Base-by-base conservation (phyloP, 2,888 invertebrate species). In the Stenotaenia linearis region DNA sequence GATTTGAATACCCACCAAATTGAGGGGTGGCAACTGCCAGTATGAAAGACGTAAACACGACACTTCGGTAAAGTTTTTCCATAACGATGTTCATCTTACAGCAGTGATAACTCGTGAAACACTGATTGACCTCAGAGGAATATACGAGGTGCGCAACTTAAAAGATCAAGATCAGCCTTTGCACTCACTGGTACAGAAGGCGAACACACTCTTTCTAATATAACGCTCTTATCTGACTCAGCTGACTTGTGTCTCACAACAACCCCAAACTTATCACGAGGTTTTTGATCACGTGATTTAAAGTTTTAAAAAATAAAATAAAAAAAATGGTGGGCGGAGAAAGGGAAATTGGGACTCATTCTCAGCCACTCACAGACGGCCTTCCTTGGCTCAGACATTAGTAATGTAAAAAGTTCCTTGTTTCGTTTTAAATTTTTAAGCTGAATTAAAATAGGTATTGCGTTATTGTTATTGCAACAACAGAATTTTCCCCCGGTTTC, bases 151-250 rank as follows among this genome's bases (percentile, higher is more conserved):
- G 28, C 28, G 10, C 69, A 28, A 28, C 28, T 69, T 23, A 28
- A 69, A 28, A 28, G 56, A 69, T 69, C 69, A 69, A 69, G 69
- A 69, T 69, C 15, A 69, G 40, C 37, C 76, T 40, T 76, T 76
- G 76, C 40, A 76, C 76, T 40, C 76, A 76, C 76, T 76, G 76
- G 76, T 76, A 76, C 76, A 76, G 76, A 76, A 76, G 76, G 76
- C 37, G 21, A 76, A 76, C 35, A 76, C 35, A n/a, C 23, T 50
- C 18, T 50, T 50, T 50, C 76, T 30, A 32, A 76, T 76, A 40
- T 23, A 30, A 40, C 10, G 21, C 25, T n/a, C 35, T 76, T 40
- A 40, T 76, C 76, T 76, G 76, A 40, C 76, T 76, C 40, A 76
- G 37, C 40, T 35, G 76, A 40, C 76, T 40, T 3, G 2, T 18